These are phyloP conservation scores for Trichomycterus rosablanca DNA, from an alignment of 2,113 vertebrate species.

Conservation along the genomic window DNA sequence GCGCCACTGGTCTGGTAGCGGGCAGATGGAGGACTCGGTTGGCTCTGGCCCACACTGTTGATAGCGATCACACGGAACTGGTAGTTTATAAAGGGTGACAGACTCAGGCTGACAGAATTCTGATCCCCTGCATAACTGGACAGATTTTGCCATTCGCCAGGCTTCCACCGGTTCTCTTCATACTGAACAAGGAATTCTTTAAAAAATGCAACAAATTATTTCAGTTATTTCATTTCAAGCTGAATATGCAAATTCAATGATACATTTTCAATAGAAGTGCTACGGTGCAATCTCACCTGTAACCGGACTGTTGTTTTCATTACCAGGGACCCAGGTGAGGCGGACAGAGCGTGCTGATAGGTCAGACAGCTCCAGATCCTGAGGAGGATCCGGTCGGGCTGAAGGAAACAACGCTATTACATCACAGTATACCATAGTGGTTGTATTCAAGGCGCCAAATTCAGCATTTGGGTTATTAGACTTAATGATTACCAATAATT, in stretches of 20 bases:
- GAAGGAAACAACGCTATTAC: conserved; percentile 15
- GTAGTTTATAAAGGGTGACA: conserved; percentile 89
- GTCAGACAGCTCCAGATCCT: conserved; percentile 86
- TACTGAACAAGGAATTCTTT: conserved; percentile 88
- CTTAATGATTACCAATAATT: too few species aligned
- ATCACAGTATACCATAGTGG: too few species aligned
- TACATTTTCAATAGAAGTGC: not conserved
- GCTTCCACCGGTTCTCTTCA: conserved; percentile 82
- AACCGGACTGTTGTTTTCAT: conserved; percentile 88
- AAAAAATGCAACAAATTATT: not conserved
- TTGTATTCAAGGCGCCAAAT: too few species aligned
- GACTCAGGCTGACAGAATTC: conserved; percentile 81
- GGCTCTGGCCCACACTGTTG: conserved; percentile 85
- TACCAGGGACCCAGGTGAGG: conserved; percentile 91
- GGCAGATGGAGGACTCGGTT: conserved; percentile 79
- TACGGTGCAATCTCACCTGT: conserved; percentile 66
- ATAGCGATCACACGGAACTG: conserved; percentile 90
- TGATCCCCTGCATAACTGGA: conserved; percentile 77
- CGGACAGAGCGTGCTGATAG: conserved; percentile 78
- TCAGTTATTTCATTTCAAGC: not conserved
- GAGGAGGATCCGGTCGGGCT: conserved; percentile 84
- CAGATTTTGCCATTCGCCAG: conserved; percentile 82
- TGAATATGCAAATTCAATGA: not conserved
- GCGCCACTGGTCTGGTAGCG: conserved; percentile 88
- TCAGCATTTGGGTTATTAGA: too few species aligned